Base-by-base conservation (phyloP, 2,888 invertebrate species). In the Eubasilissa splendida region DNA sequence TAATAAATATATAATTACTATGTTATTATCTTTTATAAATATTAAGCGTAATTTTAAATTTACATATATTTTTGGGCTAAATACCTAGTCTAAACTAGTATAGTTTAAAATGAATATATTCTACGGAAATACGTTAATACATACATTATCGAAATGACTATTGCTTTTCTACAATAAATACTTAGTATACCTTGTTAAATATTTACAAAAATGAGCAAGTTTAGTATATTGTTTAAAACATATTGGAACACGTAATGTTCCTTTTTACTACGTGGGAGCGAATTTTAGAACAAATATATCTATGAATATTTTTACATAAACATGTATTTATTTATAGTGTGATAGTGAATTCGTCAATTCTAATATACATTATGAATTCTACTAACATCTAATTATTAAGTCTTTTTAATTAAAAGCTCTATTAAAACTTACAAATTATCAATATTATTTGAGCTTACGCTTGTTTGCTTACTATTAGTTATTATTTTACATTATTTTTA, bases 41-140 rank as follows among this genome's bases (percentile, higher is more conserved):
- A 71, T 53, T 71, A 71, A 71, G 71, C 71, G 71, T 71, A 71
- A 14, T 71, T 12, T 53, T 71, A 54, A 68, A 71, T 71, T 53
- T 71, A 71, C 53, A 71, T 42, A 42, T n/a, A 68, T 42, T 68
- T 68, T 68, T 50, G 33, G 42, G 42, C 52, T 68, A 68, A 42
- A 42, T 42, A 7, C 4, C 42, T 42, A 42, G 42, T 42, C 42
- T 42, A 42, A 42, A 42, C 42, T 5, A 5, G 42, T 42, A 7
- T 42, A 42, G 4, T 42, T 42, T 42, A 42, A 42, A 42, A 42
- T 42, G 4, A 42, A 42, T 42, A 7, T 42, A 42, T 42, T 42
- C 42, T 42, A 42, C 42, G 2, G 42, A 42, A 42, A 42, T 42
- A 42, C 42, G 42, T 5, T 42, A 42, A 42, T 42, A 42, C 42